phyloP scores from a whole-genome alignment of 2,888 invertebrate genomes.

The Archips xylosteana region DNA sequence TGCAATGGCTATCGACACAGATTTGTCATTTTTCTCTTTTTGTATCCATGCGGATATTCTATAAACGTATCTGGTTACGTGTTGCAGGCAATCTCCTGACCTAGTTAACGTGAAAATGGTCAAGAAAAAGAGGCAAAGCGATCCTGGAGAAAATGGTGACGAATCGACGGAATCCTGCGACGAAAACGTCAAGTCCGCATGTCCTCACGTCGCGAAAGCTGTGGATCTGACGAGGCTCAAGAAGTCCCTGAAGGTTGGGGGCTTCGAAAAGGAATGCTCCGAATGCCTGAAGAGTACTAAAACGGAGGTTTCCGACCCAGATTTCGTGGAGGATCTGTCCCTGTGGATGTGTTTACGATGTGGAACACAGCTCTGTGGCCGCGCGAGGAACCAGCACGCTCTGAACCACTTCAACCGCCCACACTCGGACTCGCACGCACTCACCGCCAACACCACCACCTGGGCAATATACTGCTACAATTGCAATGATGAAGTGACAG shows the following conservation, averaged over 20 bases:
- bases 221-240: slow-evolving; percentile 87
- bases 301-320: slow-evolving; percentile 72
- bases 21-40: slow-evolving; percentile 84
- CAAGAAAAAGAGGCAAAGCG: slow-evolving; percentile 90
- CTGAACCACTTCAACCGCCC: slow-evolving; percentile 90
- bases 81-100: slow-evolving; percentile 74
- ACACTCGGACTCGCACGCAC: slow-evolving; percentile 90
- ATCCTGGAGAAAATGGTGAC: slow-evolving; percentile 86
- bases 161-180: slow-evolving; percentile 91
- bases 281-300: slow-evolving; percentile 84
- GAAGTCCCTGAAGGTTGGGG: slow-evolving; percentile 82
- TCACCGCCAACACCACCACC: slow-evolving; percentile 89
- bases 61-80: slow-evolving; percentile 83
- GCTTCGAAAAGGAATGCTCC: slow-evolving; percentile 84
- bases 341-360: slow-evolving; percentile 94
- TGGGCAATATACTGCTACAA: slow-evolving; percentile 93
- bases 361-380: slow-evolving; percentile 91
- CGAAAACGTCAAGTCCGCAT: slow-evolving; percentile 87
- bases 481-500: slow-evolving; percentile 89
- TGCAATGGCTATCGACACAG: slow-evolving; percentile 83
- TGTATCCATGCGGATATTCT: slow-evolving; percentile 80
- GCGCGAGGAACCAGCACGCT: slow-evolving; percentile 89
- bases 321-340: slow-evolving; percentile 81
- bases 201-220: slow-evolving; percentile 89
- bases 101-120: slow-evolving; percentile 85